phyloP scores from a whole-genome alignment of 2,113 vertebrate genomes.

The Genyomyrus donnyi region DNA sequence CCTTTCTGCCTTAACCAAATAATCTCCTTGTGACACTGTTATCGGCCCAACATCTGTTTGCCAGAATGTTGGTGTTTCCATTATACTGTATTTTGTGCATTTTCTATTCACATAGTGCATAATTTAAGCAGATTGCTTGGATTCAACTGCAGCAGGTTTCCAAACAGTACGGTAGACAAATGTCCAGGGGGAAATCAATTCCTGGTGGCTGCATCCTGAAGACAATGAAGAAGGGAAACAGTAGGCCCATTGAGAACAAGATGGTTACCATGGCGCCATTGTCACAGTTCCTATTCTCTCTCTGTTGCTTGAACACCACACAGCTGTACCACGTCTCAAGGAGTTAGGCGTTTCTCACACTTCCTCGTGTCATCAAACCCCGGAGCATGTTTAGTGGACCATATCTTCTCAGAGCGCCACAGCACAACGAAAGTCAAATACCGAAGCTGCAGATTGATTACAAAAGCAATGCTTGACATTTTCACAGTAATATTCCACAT shows the following conservation, averaged over 20 bases:
- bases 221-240: background rate
- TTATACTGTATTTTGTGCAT: background rate
- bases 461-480: background rate
- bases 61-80: background rate
- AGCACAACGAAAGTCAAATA: background rate
- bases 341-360: background rate
- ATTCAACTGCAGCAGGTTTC: conserved; percentile 23
- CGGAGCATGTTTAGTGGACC: background rate
- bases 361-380: background rate
- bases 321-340: background rate
- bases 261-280: background rate
- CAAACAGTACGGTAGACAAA: background rate
- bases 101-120: background rate
- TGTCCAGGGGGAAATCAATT: conserved; percentile 4
- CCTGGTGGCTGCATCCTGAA: conserved; percentile 9
- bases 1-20: background rate
- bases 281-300: background rate
- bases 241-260: background rate
- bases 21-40: too few relatives aligned
- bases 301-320: background rate
- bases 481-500: background rate
- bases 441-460: background rate
- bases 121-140: background rate
- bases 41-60: background rate
- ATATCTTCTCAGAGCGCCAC: background rate